Conservation (phyloP, 2,113 vertebrate genomes). For the Leucopsar rothschildi region DNA sequence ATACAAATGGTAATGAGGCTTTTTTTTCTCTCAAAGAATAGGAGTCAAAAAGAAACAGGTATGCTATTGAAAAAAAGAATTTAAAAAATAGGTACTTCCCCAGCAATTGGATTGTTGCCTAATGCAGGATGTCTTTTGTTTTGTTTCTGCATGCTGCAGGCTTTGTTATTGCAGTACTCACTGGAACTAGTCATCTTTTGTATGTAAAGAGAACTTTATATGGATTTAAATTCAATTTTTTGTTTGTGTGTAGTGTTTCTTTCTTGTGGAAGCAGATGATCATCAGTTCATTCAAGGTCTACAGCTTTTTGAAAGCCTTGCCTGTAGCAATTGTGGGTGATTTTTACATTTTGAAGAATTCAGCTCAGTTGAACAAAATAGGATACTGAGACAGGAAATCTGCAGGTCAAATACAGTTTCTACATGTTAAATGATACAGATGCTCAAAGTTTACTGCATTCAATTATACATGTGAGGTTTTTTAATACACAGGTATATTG, state of each 20-base stretch:
- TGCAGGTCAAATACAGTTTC: not conserved
- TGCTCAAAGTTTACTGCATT: not conserved
- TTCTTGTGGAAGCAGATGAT: constrained; percentile 60
- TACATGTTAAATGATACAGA: not conserved
- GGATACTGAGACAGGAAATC: not conserved
- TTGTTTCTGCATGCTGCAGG: constrained; percentile 68
- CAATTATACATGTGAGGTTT: not conserved
- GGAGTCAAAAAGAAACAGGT: constrained; percentile 50
- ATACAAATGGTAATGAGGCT: constrained; percentile 1
- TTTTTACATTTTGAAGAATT: not conserved
- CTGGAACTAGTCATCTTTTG: constrained; percentile 60
- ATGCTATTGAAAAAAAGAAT: constrained; percentile 47
- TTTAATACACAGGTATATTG: not conserved
- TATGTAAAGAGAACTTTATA: constrained; percentile 64
- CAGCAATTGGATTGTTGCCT: constrained; percentile 60
- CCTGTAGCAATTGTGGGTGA: not conserved
- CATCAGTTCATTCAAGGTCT: constrained; percentile 63
- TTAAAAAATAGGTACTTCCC: not conserved
- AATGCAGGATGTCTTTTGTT: constrained; percentile 62
- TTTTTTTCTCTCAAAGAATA: not conserved
- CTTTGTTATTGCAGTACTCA: constrained; percentile 61
- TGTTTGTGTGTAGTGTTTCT: constrained; percentile 59
- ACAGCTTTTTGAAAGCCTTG: constrained; percentile 14
- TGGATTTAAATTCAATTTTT: constrained; percentile 67
- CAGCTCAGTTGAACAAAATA: not conserved